Evolutionary conservation across 1,140 invertebrate genomes (phyloP), one percentile per base, ranked within the genome.

Genomic region (Cephus cinctus): DNA sequence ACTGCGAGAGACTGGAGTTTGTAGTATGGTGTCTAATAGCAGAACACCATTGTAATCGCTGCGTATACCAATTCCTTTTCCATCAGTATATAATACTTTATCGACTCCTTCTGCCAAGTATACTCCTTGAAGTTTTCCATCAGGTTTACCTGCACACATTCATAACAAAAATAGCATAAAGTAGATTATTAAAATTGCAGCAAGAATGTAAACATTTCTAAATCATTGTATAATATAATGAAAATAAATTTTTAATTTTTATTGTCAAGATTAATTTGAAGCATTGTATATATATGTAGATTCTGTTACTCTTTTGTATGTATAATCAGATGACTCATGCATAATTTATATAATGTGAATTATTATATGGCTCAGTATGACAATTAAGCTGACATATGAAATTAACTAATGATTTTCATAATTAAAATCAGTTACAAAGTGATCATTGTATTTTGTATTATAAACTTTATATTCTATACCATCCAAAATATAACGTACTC

Each of bases 31-130:
- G 58, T 94, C 90, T 52, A 95, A 76, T 11, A 96, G 73, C 30
- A 95, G 75, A 14, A 96, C 90, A 49, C 92, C 92, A 79, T 92
- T 93, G 62, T 94, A 90, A 69, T 95, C 92, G 36, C 88, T 86
- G 41, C 94, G 81, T 25, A 93, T 82, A 46, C 91, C 90, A 47
- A 95, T 79, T 47, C 86, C 84, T 61, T 83, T 80, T 41, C 84
- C 85, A 81, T 93, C 88, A 74, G 87, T 87, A 61, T 92, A 85
- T 48, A 94, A 80, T 41, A 94, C 81, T 73, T 88, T 86, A 65
- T 93, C 90, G 63, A 87, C 83, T 50, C 84, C 84, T 19, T 75
- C 71, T 40, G 86, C 74, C 64, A 92, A 81, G 73, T 93, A 94
- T 56, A 83, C 79, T 54, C 89, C 84, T 64, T 79, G 77, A 18